Conservation (phyloP, 2,797 vertebrate genomes). For the Gymnothorax javanicus region DNA sequence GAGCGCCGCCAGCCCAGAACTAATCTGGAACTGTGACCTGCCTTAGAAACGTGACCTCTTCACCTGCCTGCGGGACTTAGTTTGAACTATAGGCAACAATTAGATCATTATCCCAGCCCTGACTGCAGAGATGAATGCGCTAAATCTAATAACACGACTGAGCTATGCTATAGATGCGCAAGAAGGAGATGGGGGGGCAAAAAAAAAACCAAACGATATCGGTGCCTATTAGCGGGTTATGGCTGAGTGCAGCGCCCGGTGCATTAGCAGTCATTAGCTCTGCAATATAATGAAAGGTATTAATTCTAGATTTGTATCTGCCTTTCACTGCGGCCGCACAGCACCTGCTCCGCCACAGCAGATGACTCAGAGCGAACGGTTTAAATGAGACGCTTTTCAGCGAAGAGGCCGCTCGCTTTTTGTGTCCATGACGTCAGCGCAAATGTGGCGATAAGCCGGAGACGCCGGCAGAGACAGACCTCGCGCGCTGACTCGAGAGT, state of each 20-base stretch:
- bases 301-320: neutral
- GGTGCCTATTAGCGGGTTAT: neutral
- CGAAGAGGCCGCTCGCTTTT: neutral
- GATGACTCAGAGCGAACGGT: neutral
- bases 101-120: neutral
- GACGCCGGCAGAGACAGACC: neutral
- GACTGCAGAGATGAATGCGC: neutral
- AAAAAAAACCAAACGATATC: neutral
- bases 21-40: neutral
- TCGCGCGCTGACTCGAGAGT: neutral
- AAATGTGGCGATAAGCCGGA: neutral
- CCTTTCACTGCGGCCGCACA: neutral
- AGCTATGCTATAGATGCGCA: neutral
- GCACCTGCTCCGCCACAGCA: neutral
- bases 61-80: neutral
- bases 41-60: neutral
- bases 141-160: neutral
- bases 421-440: neutral
- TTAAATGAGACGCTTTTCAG: neutral
- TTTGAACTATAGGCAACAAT: neutral
- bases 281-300: neutral
- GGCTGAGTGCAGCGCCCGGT: neutral
- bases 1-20: neutral
- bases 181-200: too few relatives aligned
- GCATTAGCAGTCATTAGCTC: slow-evolving; percentile 10